Evolutionary conservation across 2,797 vertebrate genomes (phyloP), one percentile per base, ranked within the genome.

Genomic region (Diplodus sargus): DNA sequence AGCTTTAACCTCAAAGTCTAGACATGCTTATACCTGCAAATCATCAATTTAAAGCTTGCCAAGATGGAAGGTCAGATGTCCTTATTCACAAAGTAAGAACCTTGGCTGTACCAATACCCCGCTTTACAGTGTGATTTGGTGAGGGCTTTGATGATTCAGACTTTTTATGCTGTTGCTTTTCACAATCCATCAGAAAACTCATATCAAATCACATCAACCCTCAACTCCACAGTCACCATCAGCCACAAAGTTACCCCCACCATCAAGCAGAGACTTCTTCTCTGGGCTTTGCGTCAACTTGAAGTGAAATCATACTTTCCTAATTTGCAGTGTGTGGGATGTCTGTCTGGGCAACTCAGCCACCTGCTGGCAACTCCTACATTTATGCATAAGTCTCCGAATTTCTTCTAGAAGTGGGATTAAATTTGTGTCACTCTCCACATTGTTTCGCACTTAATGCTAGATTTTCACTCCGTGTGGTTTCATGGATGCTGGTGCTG

Each of bases 331-430:
- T 60, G 70, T 80, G 79, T 67, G 69, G 81, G 85, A 78, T 66
- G 76, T 59, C 67, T 73, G 74, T 87, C 85, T 78, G 75, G 52
- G 71, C 75, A 73, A 62, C 53, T 73, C 77, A 67, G 76, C 74
- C 76, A 86, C 89, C 86, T 84, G 89, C 89, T 81, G 78, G 59
- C 78, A 72, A 54, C 82, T 86, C 67, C 67, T 88, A 28, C 82
- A 92, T 90, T 88, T 69, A 89, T 90, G 85, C 79, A 87, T 81
- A 73, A 84, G 79, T 69, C 79, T 61, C 22, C 42, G 57, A 81
- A 70, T 77, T 79, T 77, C 25, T 74, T 80, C 52, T 53, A 67
- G 61, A 65, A 74, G 75, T 74, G 57, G 63, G 51, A 87, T 87
- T 78, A 73, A n/a, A 84, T 85, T 68, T 79, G 51, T 75, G 69